Base-by-base conservation (phyloP, 2,888 invertebrate species). In the Rhagonycha lutea region DNA sequence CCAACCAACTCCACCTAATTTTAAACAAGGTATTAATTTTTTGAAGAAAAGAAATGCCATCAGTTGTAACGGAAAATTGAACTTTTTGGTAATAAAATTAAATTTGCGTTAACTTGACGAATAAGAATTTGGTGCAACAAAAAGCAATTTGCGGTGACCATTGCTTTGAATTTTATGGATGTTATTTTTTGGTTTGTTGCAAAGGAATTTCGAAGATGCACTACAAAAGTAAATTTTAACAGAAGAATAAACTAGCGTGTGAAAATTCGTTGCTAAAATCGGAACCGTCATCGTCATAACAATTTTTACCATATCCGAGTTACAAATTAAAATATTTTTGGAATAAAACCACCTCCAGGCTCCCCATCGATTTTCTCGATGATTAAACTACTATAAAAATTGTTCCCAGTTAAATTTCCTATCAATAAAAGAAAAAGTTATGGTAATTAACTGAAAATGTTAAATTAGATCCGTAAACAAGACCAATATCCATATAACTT, bases 401-500 rank as follows among this genome's bases (percentile, higher is more conserved):
- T 47, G 47, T 12, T 47, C n/a, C 47, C 5, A n/a, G n/a, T n/a
- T 47, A 47, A 47, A 47, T 47, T 47, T 47, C 8, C 47, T 47
- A 47, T 47, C 47, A 47, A 47, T 47, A 47, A 47, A 47, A 47
- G 47, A n/a, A 47, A 47, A 47, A 47, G n/a, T 47, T 47, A 47
- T 47, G 47, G n/a, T 47, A 47, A 47, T 47, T 47, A 47, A 7
- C 12, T n/a, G n/a, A 47, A 47, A 47, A 47, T 47, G 7, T 47
- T 47, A 47, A 47, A 47, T 47, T 47, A 47, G 47, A 47, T 47
- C n/a, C 26, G 63, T 65, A 65, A 65, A 65, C 63, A 65, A 65
- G 26, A 26, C 63, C 63, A 65, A 65, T 65, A 65, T 65, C 63
- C 70, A 70, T 70, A 70, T 61, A 70, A 62, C 62, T 63, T 26